These are phyloP conservation scores for Tenthredo mesomela DNA, from an alignment of 2,888 invertebrate genomes.

Conservation along the genomic window DNA sequence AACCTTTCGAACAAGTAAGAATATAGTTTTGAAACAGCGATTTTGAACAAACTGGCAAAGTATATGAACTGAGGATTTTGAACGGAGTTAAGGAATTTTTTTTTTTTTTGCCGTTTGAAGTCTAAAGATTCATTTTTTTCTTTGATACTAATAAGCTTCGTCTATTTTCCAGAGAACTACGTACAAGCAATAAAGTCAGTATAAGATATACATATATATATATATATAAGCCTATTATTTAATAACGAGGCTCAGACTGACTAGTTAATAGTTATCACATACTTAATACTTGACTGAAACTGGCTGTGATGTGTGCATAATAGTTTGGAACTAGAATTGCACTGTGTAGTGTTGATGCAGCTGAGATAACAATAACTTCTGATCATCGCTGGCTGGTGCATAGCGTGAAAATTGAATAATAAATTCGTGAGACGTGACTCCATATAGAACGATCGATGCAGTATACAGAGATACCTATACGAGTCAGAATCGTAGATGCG, in stretches of 20 bases:
- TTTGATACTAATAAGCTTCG: background rate
- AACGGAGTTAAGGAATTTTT: background rate
- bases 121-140: background rate
- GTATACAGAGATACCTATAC: background rate
- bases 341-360: background rate
- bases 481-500: background rate
- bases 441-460: background rate
- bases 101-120: too few relatives aligned
- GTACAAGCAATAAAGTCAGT: background rate
- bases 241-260: background rate
- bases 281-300: constrained; percentile 8
- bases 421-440: background rate
- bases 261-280: background rate
- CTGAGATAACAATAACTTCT: background rate
- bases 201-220: too few relatives aligned
- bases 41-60: background rate
- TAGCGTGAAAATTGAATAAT: background rate
- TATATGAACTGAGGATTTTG: background rate
- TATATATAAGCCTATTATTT: background rate
- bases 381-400: background rate
- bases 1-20: background rate
- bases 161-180: constrained; percentile 16
- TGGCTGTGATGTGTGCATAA: background rate
- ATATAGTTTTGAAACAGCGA: background rate
- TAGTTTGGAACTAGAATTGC: constrained; percentile 4